Percentiles rank a stretch among this genome's conserved stretches.
These are phyloP conservation scores for Colletes latitarsis DNA, from an alignment of 1,140 invertebrate genomes.

Conservation along the genomic window DNA sequence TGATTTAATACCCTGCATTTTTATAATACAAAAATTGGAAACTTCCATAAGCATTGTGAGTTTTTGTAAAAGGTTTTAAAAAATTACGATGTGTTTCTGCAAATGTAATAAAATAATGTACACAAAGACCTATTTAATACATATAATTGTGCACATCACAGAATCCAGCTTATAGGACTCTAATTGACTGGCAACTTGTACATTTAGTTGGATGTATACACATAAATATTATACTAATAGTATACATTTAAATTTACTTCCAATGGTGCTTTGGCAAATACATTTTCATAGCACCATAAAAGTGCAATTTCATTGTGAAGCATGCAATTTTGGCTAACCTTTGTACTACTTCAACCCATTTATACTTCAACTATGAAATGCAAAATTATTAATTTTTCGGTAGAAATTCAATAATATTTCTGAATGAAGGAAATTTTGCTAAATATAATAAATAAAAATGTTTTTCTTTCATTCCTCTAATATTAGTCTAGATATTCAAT, in stretches of 20 bases:
- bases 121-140: slow-evolving; percentile 31
- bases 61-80: background rate
- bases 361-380: slow-evolving; percentile 50
- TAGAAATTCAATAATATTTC: slow-evolving; percentile 29
- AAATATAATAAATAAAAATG: slow-evolving; percentile 58
- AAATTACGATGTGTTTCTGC: background rate
- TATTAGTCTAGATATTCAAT: slow-evolving; percentile 32
- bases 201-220: slow-evolving; percentile 66
- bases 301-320: slow-evolving; percentile 56
- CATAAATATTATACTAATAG: slow-evolving; percentile 73
- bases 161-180: slow-evolving; percentile 46
- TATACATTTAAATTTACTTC: slow-evolving; percentile 53
- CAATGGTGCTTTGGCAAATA: slow-evolving; percentile 71
- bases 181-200: slow-evolving; percentile 58
- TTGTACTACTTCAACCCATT: slow-evolving; percentile 66
- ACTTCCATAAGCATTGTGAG: background rate
- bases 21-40: slow-evolving; percentile 3
- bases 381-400: slow-evolving; percentile 22
- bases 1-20: slow-evolving; percentile 3
- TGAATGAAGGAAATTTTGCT: slow-evolving; percentile 49
- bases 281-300: slow-evolving; percentile 71
- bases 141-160: slow-evolving; percentile 32
- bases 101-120: slow-evolving; percentile 35
- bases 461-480: slow-evolving; percentile 16
- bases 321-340: slow-evolving; percentile 49